These are phyloP conservation scores for Cinclus mexicanus DNA, from an alignment of 2,113 vertebrate genomes.

Conservation along the genomic window DNA sequence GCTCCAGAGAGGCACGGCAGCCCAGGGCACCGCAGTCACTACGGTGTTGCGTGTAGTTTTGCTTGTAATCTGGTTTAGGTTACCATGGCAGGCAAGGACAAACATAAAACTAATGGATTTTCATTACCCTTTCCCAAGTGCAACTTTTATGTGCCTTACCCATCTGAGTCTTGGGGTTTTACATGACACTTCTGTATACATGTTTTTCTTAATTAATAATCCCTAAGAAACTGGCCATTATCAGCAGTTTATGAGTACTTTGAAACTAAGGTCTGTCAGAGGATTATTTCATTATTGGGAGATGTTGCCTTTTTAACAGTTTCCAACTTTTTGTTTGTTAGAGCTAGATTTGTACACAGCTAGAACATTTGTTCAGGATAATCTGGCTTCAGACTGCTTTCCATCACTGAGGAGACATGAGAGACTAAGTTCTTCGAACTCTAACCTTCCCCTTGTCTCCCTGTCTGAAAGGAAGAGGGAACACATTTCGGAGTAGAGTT, in stretches of 20 bases:
- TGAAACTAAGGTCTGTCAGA: neutral
- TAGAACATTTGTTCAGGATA: neutral
- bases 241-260: neutral
- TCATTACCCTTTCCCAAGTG: neutral
- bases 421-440: neutral
- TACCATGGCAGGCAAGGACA: neutral
- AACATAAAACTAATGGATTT: neutral
- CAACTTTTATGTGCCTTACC: neutral
- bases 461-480: neutral
- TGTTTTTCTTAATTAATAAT: constrained; percentile 11
- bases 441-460: neutral
- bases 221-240: neutral
- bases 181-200: neutral
- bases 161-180: neutral
- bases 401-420: neutral
- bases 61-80: neutral
- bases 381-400: neutral
- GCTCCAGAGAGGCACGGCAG: neutral
- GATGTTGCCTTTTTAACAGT: neutral
- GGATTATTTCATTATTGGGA: neutral
- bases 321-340: neutral
- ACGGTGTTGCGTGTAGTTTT: fast-evolving
- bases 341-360: neutral
- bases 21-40: neutral
- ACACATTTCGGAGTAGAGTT: neutral